These are phyloP conservation scores for Palloptera scutellata DNA, from an alignment of 2,888 invertebrate species.

Conservation along the genomic window DNA sequence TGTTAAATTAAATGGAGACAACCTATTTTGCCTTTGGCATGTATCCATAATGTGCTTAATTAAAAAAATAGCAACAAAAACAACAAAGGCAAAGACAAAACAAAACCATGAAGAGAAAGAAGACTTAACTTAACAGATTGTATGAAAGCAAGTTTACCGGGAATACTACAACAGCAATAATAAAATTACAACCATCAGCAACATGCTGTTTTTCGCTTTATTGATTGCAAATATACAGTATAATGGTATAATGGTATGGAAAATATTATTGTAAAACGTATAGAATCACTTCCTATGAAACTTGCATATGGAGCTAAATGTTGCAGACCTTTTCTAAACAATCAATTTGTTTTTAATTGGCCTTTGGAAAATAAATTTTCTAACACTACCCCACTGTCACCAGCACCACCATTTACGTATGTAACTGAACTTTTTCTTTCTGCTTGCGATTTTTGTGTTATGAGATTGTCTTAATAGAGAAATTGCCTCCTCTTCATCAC, in stretches of 20 bases:
- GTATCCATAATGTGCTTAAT: slow-evolving; percentile 28
- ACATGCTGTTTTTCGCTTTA: not conserved
- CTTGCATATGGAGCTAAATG: not conserved
- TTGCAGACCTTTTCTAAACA: not conserved
- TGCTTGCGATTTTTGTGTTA: not conserved
- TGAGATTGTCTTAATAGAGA: slow-evolving; percentile 1
- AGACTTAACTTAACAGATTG: not conserved
- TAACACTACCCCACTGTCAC: no score
- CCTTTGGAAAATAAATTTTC: slow-evolving; percentile 8
- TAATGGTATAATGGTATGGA: no score
- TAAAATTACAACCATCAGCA: not conserved
- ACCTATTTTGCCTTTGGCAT: slow-evolving; percentile 18
- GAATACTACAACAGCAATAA: not conserved
- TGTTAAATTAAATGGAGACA: not conserved
- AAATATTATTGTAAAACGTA: not conserved
- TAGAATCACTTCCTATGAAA: not conserved
- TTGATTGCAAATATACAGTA: not conserved
- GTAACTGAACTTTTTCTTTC: not conserved
- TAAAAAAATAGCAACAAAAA: slow-evolving; percentile 22
- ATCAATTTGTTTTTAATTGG: slow-evolving; percentile 13
- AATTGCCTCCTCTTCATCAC: not conserved
- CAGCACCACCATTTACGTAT: not conserved
- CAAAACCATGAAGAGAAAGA: not conserved
- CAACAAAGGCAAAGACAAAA: no score
- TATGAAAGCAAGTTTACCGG: not conserved